These are phyloP conservation scores for Cheilosia soror DNA, from an alignment of 2,888 invertebrate species.

Conservation along the genomic window DNA sequence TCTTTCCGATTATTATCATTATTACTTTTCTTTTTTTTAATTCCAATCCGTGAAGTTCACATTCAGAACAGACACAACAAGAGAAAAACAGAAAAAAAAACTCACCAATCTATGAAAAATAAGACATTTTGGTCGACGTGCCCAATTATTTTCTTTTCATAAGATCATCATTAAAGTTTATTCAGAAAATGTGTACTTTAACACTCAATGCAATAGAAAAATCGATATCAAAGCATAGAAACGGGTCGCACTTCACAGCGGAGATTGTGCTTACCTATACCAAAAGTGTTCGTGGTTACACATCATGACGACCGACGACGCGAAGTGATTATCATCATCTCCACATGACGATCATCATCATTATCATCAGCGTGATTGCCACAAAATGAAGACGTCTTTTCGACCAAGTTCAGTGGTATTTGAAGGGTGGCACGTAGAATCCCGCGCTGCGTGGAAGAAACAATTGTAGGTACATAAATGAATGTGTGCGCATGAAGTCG, in stretches of 20 bases:
- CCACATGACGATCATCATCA: slow-evolving; percentile 1
- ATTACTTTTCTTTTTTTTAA: slow-evolving; percentile 5
- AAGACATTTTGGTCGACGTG: slow-evolving; percentile 25
- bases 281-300: slow-evolving; percentile 11
- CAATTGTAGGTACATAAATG: not conserved
- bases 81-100: not conserved
- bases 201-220: slow-evolving; percentile 9
- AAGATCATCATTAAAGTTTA: slow-evolving; percentile 35
- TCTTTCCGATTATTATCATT: slow-evolving; percentile 18
- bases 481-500: not conserved
- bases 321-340: slow-evolving; percentile 16
- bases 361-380: not conserved
- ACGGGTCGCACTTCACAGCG: not conserved
- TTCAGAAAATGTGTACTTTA: slow-evolving; percentile 24
- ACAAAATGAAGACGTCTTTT: slow-evolving; percentile 24
- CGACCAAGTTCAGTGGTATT: not conserved
- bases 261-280: not conserved
- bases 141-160: slow-evolving; percentile 34
- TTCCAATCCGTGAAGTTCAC: slow-evolving; percentile 1
- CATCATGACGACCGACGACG: not conserved
- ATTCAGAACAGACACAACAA: not conserved
- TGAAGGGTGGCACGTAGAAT: not conserved
- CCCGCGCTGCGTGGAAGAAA: not conserved
- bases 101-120: not conserved
- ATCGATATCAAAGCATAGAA: not conserved